Conservation (phyloP, 2,888 invertebrate genomes). For the Dioctria linearis region DNA sequence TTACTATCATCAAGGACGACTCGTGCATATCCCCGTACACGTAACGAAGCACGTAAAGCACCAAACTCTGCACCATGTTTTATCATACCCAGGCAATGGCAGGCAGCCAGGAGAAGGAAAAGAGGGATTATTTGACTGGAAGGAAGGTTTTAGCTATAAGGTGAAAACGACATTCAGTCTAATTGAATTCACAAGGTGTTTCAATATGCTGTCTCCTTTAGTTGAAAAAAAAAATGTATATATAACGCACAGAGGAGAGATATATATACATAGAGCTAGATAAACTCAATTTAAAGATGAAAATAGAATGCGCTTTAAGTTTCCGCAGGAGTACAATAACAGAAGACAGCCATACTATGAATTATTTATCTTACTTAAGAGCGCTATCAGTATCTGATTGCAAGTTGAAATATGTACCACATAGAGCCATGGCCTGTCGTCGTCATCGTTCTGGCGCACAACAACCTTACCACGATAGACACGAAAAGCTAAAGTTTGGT, state of each 20-base stretch:
- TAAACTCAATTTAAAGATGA: conserved; percentile 40
- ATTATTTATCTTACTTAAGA: not conserved
- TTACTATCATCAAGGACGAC: not conserved
- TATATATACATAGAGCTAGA: not conserved
- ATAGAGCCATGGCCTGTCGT: no score
- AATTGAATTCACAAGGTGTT: conserved; percentile 33
- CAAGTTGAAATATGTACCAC: not conserved
- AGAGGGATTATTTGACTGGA: no score
- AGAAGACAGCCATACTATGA: not conserved
- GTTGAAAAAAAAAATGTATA: conserved; percentile 40
- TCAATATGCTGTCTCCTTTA: conserved; percentile 35
- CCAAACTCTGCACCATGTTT: no score
- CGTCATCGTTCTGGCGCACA: not conserved
- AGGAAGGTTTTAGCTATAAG: no score
- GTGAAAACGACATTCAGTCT: conserved; percentile 6
- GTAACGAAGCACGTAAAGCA: not conserved
- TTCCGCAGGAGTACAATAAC: not conserved
- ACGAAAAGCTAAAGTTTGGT: not conserved
- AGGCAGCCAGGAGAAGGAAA: not conserved
- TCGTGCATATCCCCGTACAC: not conserved
- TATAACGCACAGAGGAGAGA: conserved; percentile 17
- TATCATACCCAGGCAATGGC: conserved; percentile 1
- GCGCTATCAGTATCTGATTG: conserved; percentile 5
- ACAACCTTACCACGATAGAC: not conserved
- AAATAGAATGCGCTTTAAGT: conserved; percentile 27